Conservation (phyloP, 2,797 vertebrate species). For the Lagocephalus sceleratus region DNA sequence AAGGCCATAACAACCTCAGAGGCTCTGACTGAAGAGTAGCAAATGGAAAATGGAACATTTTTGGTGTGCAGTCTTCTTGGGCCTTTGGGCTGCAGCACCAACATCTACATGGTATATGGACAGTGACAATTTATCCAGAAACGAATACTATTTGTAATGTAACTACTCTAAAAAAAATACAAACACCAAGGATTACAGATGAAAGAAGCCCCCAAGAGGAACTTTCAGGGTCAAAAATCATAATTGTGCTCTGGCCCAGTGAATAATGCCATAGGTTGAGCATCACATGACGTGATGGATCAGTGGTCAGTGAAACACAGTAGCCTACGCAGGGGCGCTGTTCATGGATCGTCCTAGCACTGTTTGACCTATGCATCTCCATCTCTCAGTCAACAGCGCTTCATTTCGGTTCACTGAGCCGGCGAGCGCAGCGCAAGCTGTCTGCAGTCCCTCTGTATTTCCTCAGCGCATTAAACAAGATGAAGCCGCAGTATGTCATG, state of each 20-base stretch:
- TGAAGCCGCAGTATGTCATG: constrained; percentile 74
- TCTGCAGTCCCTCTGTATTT: constrained; percentile 71
- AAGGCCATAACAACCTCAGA: no score
- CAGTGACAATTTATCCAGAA: no score
- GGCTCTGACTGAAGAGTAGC: no score
- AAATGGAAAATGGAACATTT: no score
- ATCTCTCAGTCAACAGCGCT: constrained; percentile 60
- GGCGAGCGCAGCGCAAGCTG: constrained; percentile 67
- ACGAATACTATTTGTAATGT: no score
- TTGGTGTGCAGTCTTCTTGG: no score
- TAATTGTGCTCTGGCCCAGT: constrained; percentile 22
- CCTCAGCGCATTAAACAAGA: constrained; percentile 65
- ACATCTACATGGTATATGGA: no score
- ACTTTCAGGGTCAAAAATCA: constrained; percentile 20
- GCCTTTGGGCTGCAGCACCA: no score
- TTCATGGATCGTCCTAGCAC: constrained; percentile 50
- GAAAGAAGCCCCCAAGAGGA: constrained; percentile 14
- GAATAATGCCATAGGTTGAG: constrained; percentile 29
- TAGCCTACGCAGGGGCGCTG: constrained; percentile 48
- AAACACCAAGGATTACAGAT: constrained; percentile 15
- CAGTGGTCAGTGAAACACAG: constrained; percentile 59
- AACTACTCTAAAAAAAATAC: not conserved
- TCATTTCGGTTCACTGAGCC: constrained; percentile 64
- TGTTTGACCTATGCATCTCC: constrained; percentile 62
- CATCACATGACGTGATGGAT: constrained; percentile 59